Base-by-base conservation (phyloP, 2,888 invertebrate species). In the Agrochola macilenta region DNA sequence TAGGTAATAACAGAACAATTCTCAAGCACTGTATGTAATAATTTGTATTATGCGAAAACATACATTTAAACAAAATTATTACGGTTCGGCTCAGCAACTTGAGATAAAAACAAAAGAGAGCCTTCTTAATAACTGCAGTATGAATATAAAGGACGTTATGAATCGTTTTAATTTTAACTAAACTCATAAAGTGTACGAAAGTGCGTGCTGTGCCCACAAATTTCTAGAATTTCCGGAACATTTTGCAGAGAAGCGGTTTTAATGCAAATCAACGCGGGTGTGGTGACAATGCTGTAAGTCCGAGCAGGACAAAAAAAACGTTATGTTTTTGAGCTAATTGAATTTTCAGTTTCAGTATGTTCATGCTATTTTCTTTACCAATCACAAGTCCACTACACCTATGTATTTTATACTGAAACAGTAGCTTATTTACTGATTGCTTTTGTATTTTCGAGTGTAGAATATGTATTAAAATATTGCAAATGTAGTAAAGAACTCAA, bases 121-220 rank as follows among this genome's bases (percentile, higher is more conserved):
- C 70, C 71, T 79, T 82, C 74, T 77, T 79, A 69, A 75, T 61
- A 78, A 84, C 76, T 78, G 76, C 83, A 79, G 74, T 81, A 79
- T 69, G 79, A 86, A 78, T 76, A 73, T 75, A 81, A 85, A 87
- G 76, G 70, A 60, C 66, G 60, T 77, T 76, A 78, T 89, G 81
- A 83, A 84, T 86, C 76, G 85, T 71, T 83, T 83, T 89, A 90
- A 91, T 92, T 89, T 88, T 88, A 82, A 63, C 88, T 82, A 79
- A 82, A 85, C 76, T 88, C 83, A 87, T 90, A 91, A 91, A 91
- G 52, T 79, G 69, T 69, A 82, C 87, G 81, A 85, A 89, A 88
- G 88, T 91, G 91, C 89, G 91, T 90, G 86, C 76, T 89, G 87
- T 87, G 86, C 83, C 89, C 91, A 90, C 89, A 88, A 89, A 89